These are phyloP conservation scores for Trachelipus rathkii DNA, from an alignment of 1,140 invertebrate genomes.

Conservation along the genomic window DNA sequence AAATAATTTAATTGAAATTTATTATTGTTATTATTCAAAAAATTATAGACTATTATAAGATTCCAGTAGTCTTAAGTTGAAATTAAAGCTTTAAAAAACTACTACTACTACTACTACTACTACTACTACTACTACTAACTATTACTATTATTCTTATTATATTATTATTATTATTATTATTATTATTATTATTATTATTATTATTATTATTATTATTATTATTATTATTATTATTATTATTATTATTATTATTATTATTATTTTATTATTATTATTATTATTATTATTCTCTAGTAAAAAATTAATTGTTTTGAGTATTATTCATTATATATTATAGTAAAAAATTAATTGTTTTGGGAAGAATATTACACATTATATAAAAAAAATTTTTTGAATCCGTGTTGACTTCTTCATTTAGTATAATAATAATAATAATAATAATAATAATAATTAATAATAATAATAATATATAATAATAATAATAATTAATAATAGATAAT, in stretches of 20 bases:
- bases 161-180: background rate
- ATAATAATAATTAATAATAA: too few species aligned
- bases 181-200: background rate
- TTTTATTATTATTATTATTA: too few species aligned
- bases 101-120: background rate
- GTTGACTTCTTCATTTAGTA: too few species aligned
- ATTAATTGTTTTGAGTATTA: background rate
- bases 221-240: conserved; percentile 2
- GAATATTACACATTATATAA: too few species aligned
- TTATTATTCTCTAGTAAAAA: background rate
- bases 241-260: background rate
- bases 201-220: conserved; percentile 2
- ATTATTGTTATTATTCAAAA: background rate
- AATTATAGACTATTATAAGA: background rate
- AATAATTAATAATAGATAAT: too few species aligned
- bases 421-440: too few species aligned
- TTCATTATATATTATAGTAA: background rate
- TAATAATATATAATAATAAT: too few species aligned
- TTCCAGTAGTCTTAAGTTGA: background rate
- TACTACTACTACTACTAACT: too few species aligned
- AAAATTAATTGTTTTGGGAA: background rate
- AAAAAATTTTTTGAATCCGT: too few species aligned
- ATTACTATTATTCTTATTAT: background rate
- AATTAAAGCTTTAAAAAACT: background rate
- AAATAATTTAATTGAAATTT: too few species aligned